Base-by-base conservation (phyloP, 2,797 vertebrate genomes). In the Gymnocypris eckloni region DNA sequence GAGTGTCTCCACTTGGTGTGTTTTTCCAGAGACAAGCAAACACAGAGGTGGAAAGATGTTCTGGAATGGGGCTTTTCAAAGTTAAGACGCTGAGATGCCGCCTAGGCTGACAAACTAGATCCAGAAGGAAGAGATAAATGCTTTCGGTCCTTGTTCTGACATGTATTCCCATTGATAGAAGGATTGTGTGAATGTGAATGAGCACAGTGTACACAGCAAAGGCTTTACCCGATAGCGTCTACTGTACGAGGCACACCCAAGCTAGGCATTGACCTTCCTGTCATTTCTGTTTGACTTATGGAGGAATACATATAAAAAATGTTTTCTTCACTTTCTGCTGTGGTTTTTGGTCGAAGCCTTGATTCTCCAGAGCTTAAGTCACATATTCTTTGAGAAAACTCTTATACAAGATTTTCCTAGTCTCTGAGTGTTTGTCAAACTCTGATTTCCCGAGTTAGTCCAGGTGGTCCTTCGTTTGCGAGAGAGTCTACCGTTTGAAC, bases 141-240 rank as follows among this genome's bases (percentile, higher is more conserved):
- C 83, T 52, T 64, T 85, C 70, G 85, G 75, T 86, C 92, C 92
- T 91, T 94, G 93, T 93, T 93, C 92, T 93, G 91, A 93, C 93
- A 92, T 1, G 92, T 77, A 92, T 76, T 61, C 1, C 84, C 70
- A 84, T 67, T 66, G 72, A 22, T 72, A 77, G 85, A 89, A 89
- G 85, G 85, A 90, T 81, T 66, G 28, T 56, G 22, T 73, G 48
- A 48, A 85, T 82, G 82, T 67, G 69, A 82, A 80, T 45, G 66
- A 81, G 33, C 9, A 7, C 7, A 79, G 48, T 81, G 28, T 81
- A 79, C 83, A 89, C 71, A 85, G 59, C 72, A 61, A 45, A 52
- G 82, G 71, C 50, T 84, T 88, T 86, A 48, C 75, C 64, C n/a
- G 1, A 61, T 56, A 33, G 41, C 13, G 15, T 73, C 45, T 66